These are phyloP conservation scores for Amyelois transitella DNA, from an alignment of 1,140 invertebrate genomes.

Conservation along the genomic window DNA sequence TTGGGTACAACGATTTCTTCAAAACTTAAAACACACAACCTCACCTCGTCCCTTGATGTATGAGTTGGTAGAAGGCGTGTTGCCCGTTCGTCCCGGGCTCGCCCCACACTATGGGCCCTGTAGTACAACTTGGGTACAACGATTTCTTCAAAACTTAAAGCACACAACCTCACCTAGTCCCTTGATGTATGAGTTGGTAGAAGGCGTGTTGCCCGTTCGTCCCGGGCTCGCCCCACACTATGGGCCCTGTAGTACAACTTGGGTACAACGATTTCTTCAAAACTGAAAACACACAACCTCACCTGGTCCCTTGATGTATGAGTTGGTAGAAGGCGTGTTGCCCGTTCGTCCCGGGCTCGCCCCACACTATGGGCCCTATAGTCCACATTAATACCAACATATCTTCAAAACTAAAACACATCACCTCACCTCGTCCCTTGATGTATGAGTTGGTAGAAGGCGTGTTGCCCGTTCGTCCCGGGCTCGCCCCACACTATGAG, in stretches of 20 bases:
- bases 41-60: slow-evolving; percentile 86
- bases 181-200: slow-evolving; percentile 97
- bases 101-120: slow-evolving; percentile 96
- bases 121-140: too few relatives aligned
- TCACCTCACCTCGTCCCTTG: slow-evolving; percentile 56
- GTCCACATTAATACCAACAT: too few relatives aligned
- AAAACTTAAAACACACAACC: too few relatives aligned
- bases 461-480: too few relatives aligned
- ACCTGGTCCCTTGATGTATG: slow-evolving; percentile 87
- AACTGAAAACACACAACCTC: too few relatives aligned
- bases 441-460: too few relatives aligned
- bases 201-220: slow-evolving; percentile 99
- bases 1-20: too few relatives aligned
- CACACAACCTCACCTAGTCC: slow-evolving; percentile 60
- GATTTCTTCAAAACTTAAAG: too few relatives aligned
- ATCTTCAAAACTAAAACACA: too few relatives aligned
- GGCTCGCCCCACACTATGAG: too few relatives aligned
- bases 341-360: slow-evolving; percentile 99
- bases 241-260: slow-evolving; percentile 96
- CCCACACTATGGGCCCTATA: slow-evolving; percentile 97
- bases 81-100: slow-evolving; percentile 99
- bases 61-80: slow-evolving; percentile 97
- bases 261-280: too few relatives aligned
- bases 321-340: slow-evolving; percentile 99
- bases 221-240: slow-evolving; percentile 98